Conservation (phyloP, 2,113 vertebrate genomes). For the Clarias macrocephalus region DNA sequence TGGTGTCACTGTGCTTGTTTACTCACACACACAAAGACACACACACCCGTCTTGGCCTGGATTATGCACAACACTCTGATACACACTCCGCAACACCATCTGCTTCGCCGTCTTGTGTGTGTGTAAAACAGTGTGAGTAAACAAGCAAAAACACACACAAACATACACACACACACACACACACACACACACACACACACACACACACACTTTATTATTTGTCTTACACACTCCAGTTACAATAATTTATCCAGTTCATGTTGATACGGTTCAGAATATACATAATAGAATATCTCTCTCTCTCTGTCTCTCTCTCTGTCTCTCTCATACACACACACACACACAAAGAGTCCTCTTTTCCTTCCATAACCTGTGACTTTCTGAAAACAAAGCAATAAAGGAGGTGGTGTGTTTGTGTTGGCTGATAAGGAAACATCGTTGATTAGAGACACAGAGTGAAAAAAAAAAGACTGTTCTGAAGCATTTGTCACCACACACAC, state of each 20-base stretch:
- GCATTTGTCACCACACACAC: neutral
- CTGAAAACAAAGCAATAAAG: neutral
- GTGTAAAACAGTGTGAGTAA: neutral
- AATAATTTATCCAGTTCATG: neutral
- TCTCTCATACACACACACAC: neutral
- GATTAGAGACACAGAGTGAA: neutral
- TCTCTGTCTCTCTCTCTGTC: neutral
- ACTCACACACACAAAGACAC: slow-evolving; percentile 10
- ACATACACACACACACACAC: slow-evolving; percentile 4
- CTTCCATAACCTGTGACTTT: neutral
- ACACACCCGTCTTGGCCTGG: neutral
- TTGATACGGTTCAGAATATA: neutral
- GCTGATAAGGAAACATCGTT: neutral
- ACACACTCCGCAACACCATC: slow-evolving; percentile 15
- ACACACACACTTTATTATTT: neutral
- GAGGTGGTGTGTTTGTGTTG: neutral
- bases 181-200: slow-evolving; percentile 18
- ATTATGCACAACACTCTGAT: neutral
- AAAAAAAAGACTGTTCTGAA: neutral
- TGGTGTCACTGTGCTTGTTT: neutral
- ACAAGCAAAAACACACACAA: neutral
- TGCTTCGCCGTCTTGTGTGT: neutral
- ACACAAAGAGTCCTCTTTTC: neutral
- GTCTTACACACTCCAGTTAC: neutral
- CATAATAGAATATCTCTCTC: neutral